These are phyloP conservation scores for Myodes glareolus DNA, from an alignment of 2,113 vertebrate genomes.

Conservation along the genomic window DNA sequence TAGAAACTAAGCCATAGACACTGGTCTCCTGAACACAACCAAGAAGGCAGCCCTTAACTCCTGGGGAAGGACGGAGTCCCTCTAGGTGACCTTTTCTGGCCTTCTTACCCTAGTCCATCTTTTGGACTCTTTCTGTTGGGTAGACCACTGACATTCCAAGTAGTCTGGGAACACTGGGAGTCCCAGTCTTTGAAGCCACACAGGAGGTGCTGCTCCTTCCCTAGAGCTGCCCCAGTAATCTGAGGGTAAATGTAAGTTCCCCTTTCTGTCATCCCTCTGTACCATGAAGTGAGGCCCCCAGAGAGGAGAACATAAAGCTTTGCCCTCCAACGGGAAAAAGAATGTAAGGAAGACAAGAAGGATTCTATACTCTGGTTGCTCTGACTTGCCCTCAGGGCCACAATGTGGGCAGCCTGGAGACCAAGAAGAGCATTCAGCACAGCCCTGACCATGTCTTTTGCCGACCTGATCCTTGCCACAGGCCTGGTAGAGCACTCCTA, in stretches of 20 bases:
- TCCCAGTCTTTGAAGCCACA: background rate
- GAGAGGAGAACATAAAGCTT: too few species aligned
- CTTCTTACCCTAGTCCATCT: background rate
- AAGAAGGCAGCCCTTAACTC: background rate
- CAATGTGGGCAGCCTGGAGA: background rate
- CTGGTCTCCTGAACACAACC: background rate
- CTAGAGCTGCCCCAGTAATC: background rate
- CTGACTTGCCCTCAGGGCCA: background rate
- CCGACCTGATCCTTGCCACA: too few species aligned
- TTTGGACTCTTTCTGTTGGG: background rate
- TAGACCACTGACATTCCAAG: background rate
- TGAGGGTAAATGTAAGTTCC: background rate
- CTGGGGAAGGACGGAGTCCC: background rate
- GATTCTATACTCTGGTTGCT: background rate
- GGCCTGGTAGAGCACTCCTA: background rate
- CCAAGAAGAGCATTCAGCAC: fast-evolving
- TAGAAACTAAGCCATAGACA: background rate
- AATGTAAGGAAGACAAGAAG: background rate
- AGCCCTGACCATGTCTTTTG: background rate
- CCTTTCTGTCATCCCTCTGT: background rate
- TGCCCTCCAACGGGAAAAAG: background rate
- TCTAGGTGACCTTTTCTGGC: background rate
- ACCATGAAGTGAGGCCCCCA: background rate
- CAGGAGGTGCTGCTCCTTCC: background rate
- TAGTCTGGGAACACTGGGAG: background rate